phyloP scores from a whole-genome alignment of 2,888 invertebrate species.

The Caenorhabditis sp. region DNA sequence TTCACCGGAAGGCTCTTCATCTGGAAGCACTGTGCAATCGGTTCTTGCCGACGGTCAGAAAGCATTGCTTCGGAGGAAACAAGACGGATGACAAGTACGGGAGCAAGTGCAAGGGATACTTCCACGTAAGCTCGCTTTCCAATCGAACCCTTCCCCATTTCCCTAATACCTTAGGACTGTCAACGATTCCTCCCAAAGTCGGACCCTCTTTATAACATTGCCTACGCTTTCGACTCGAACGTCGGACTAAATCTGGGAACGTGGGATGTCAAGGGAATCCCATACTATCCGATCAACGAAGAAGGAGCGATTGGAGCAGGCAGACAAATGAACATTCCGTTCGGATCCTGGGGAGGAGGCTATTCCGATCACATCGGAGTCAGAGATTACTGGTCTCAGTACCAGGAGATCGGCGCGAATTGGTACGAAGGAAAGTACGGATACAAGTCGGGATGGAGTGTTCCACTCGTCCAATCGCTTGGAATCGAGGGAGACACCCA shows the following conservation, averaged over 20 bases:
- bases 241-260: slow-evolving; percentile 72
- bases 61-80: slow-evolving; percentile 60
- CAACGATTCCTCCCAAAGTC: slow-evolving; percentile 68
- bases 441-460: slow-evolving; percentile 71
- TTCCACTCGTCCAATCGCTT: slow-evolving; percentile 72
- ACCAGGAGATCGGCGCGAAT: slow-evolving; percentile 72
- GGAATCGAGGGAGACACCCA: slow-evolving; percentile 73
- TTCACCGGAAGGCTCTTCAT: slow-evolving; percentile 53
- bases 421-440: slow-evolving; percentile 72
- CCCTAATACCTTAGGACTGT: too few species aligned
- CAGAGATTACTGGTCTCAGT: slow-evolving; percentile 75
- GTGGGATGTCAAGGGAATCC: slow-evolving; percentile 73
- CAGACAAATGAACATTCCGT: slow-evolving; percentile 67
- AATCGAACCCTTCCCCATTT: background rate
- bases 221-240: slow-evolving; percentile 67
- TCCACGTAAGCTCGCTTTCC: slow-evolving; percentile 66
- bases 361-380: slow-evolving; percentile 72
- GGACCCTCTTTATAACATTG: slow-evolving; percentile 71
- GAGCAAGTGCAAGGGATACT: slow-evolving; percentile 69
- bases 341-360: slow-evolving; percentile 76
- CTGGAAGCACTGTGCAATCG: slow-evolving; percentile 47
- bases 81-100: slow-evolving; percentile 63
- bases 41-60: slow-evolving; percentile 65
- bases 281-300: slow-evolving; percentile 74
- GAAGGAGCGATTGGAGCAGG: slow-evolving; percentile 74